Base-by-base conservation (phyloP, 2,797 vertebrate genomes). In the Poeciliopsis gracilis region DNA sequence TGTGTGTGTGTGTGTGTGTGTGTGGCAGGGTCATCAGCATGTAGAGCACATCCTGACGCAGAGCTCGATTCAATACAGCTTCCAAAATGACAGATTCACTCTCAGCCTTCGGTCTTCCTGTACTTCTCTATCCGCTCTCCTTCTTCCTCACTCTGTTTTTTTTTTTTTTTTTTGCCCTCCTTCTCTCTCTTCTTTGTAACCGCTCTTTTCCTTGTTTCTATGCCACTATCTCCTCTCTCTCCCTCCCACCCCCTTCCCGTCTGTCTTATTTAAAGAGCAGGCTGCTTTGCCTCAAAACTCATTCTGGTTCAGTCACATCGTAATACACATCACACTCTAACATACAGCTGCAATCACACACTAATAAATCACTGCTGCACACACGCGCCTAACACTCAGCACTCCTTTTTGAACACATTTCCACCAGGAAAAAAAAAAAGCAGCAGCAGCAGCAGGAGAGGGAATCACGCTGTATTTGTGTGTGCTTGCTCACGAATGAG, bases 21-120 rank as follows among this genome's bases (percentile, higher is more conserved):
- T 79, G 85, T 66, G 91, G 86, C 70, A 88, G 86, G 90, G 90
- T 94, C 92, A 95, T 96, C 95, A 94, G 92, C 92, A 96, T 95
- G 95, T 95, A 91, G 87, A 94, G 93, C 95, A 96, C 95, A 96
- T 95, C 92, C 92, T 95, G 94, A 95, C 90, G 93, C 93, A 94
- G 92, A 93, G 91, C 94, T 94, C 90, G 85, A 95, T 95, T 95
- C 94, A 94, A 95, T 94, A 93, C 93, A 94, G 94, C 93, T 93
- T 93, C 93, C 86, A 88, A 95, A 95, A 94, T 94, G 93, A 95
- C 94, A 94, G 92, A 89, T 90, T 91, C 91, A 88, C 92, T 89
- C 88, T 85, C 86, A 84, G 74, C 80, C 84, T 82, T 80, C 53
- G 81, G 81, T 78, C 86, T 73, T 76, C 77, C 73, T 83, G 69